Base-by-base conservation (phyloP, 1,140 invertebrate genomes). In the Meteorus sp. region DNA sequence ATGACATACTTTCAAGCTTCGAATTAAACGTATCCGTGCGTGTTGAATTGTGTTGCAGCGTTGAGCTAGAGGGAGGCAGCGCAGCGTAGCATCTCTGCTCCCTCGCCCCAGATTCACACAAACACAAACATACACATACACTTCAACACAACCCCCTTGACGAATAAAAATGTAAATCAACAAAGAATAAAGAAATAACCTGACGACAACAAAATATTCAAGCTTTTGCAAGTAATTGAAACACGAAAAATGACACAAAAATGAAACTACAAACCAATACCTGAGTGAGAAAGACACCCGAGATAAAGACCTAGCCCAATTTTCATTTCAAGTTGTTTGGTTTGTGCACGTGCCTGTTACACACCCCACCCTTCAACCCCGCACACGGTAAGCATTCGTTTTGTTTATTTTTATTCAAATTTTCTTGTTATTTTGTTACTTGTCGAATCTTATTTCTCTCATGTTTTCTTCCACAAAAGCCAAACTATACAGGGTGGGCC, bases 251-350 rank as follows among this genome's bases (percentile, higher is more conserved):
- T 39, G n/a, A 52, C 23, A 25, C 50, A 43, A 58, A 59, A 58
- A 65, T 60, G 54, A 64, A 64, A n/a, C n/a, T n/a, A n/a, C n/a
- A 65, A 44, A 50, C 35, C 65, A 57, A 59, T 52, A 68, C 27
- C 53, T 63, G 61, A n/a, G n/a, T n/a, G n/a, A n/a, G n/a, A n/a
- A n/a, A n/a, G n/a, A n/a, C n/a, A n/a, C n/a, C n/a, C n/a, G n/a
- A 66, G 65, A 71, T 69, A 70, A 69, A 62, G 68, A 67, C 62
- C 70, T 69, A 72, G 66, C 72, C 76, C 75, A 68, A 77, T 79
- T 80, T 78, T 80, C 76, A 78, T 80, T 79, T 80, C 77, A 73
- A 80, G 78, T 80, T 80, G 74, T 80, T 80, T 79, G 77, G 78
- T 78, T 80, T 80, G 77, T 80, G 77, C 77, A 80, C 77, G 77